Base-by-base conservation (phyloP, 2,888 invertebrate genomes). In the Teinopalpus imperialis region DNA sequence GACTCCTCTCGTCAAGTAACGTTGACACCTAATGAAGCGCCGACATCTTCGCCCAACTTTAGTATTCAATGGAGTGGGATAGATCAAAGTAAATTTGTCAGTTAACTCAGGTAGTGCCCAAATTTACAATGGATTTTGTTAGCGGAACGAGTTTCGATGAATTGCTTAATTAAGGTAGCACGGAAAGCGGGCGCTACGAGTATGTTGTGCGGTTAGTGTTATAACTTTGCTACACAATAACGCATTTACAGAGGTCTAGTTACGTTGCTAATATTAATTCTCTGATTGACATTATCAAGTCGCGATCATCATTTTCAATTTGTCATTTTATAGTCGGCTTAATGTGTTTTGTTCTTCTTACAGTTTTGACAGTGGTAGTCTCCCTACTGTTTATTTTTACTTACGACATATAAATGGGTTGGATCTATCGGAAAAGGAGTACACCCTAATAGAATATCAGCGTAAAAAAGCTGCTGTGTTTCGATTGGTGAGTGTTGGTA, bases 61-160 rank as follows among this genome's bases (percentile, higher is more conserved):
- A 36, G 23, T 10, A 20, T 7, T 24, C 26, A 0, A 23, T 21
- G 20, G 32, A 18, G 16, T 18, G 31, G 27, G 39, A 40, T 27
- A 20, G 45, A 21, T 27, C 45, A 40, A 13, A 5, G 21, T 40
- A 20, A 20, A 34, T 37, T 46, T 35, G 46, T 41, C 40, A 16
- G 44, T 20, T 18, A 1, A 26, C 24, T 9, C 34, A 48, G 45
- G 39, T 37, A 37, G 40, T 29, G 35, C 43, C 36, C 30, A 43
- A 49, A 51, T 36, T 48, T 46, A 53, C 53, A 51, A 53, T 53
- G 49, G 43, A 48, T 49, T 37, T 47, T 52, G 43, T 41, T 16
- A 36, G 34, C 45, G 35, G 35, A 31, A 48, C 37, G 48, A 48
- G 40, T 53, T 48, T 43, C 46, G 50, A 49, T 49, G 43, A 52